phyloP scores from a whole-genome alignment of 2,113 vertebrate species.

The Cariama cristata region DNA sequence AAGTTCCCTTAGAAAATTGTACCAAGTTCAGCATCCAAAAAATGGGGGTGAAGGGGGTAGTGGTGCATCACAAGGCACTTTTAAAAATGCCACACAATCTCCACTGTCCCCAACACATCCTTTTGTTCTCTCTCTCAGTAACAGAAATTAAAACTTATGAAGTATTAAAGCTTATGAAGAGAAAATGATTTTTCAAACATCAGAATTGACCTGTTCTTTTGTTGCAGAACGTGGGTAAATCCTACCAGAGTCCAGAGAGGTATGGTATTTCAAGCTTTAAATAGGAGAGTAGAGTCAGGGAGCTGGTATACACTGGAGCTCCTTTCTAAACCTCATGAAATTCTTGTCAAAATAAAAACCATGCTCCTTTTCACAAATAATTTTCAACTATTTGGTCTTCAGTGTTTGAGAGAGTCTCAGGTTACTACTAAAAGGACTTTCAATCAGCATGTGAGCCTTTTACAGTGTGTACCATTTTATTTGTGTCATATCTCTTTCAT shows the following conservation, averaged over 20 bases:
- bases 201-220: neutral
- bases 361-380: neutral
- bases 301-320: neutral
- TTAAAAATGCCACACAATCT: neutral
- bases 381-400: neutral
- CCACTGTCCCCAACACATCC: neutral
- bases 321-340: neutral
- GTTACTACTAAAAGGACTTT: neutral
- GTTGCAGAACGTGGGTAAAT: neutral
- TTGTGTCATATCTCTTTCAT: constrained; percentile 23
- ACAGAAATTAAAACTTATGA: too few relatives aligned
- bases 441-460: neutral
- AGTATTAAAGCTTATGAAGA: neutral
- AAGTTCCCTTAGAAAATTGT: neutral
- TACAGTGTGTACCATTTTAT: constrained; percentile 2
- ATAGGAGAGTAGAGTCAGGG: neutral
- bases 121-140: neutral
- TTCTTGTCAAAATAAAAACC: neutral
- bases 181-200: neutral
- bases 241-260: neutral
- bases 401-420: neutral
- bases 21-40: neutral
- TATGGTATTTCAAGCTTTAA: neutral
- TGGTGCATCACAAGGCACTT: neutral
- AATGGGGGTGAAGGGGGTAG: accelerated